Base-by-base conservation (phyloP, 2,888 invertebrate genomes). In the Tenthredo scrophulariae region DNA sequence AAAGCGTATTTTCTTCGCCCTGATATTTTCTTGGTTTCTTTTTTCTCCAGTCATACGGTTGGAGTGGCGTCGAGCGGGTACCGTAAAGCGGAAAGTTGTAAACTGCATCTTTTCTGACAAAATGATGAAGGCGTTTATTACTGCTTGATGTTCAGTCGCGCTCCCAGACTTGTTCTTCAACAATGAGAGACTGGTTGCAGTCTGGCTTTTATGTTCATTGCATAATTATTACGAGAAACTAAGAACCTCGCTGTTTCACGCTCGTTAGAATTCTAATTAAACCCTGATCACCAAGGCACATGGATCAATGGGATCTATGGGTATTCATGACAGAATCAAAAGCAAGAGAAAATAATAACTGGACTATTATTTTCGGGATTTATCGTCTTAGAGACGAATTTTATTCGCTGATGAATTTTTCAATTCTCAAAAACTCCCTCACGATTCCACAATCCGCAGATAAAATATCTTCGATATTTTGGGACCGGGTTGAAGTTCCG, bases 71-170 rank as follows among this genome's bases (percentile, higher is more conserved):
- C 67, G 62, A 10, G 67, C 10, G 62, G 10, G 6, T 13, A 29
- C 22, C 65, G 65, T 65, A 65, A 65, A 65, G 29, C 65, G 29
- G 65, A 1, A 29, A 65, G 65, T 65, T 65, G 65, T 65, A 33
- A 67, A 67, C 33, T 67, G 33, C 33, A 67, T 67, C 18, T 67
- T 33, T 67, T 67, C 67, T 33, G 29, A 67, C 67, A 33, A 67
- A 67, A 67, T 67, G 67, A 67, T 33, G 67, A 18, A 67, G 67
- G 67, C 33, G 67, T 67, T 67, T 67, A 67, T 33, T 67, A 6
- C 67, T 33, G 29, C 33, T 15, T 29, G 65, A 65, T 9, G 26
- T 65, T 29, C 9, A 65, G 65, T 13, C 65, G 29, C 29, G 22
- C 65, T 58, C 15, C 29, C 13, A 67, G 67, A 67, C 67, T 18